Evolutionary conservation across 2,113 vertebrate species (phyloP), one percentile per base, ranked within the genome.

Genomic region (Eulemur macaco): DNA sequence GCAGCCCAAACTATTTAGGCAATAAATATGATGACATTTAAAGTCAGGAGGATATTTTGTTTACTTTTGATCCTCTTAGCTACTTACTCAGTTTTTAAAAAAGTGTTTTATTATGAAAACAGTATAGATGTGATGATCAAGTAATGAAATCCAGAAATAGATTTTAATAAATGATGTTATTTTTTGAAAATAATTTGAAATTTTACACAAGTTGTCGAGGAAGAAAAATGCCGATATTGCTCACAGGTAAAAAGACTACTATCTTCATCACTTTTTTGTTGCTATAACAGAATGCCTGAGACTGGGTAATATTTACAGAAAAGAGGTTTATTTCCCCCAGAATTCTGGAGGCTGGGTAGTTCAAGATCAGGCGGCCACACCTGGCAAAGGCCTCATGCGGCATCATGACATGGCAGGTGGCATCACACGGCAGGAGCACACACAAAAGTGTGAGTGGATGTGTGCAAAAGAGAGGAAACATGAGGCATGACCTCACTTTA

Each of bases 41-140:
- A 93, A 91, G 20, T 82, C 15, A 54, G 39, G 91, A 80, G 50
- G 25, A 39, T 85, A 82, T 60, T 94, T 81, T 93, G 25, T 89
- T 85, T 18, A 42, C 5, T 80, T 89, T 60, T 9, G 8, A 68
- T 68, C 29, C 84, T n/a, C 8, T 66, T 77, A 85, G 14, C 17
- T 89, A 69, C 9, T 60, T 73, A 82, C 0, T 12, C 14, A 81
- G 4, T 66, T 1, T 89, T 37, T 87, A 56, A n/a, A 89, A 39
- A 39, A 50, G 3, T 37, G 18, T 66, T 66, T 34, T 66, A 31
- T 14, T 66, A 66, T 15, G 31, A 66, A 66, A 34, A 66, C 25
- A 34, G 63, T 85, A 54, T 50, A 83, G 27, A 58, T 86, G 1
- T 52, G 27, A 60, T 8, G 9, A 8, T 69, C 9, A 37, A 86